phyloP scores from a whole-genome alignment of 2,113 vertebrate species.

The Poecile atricapillus region DNA sequence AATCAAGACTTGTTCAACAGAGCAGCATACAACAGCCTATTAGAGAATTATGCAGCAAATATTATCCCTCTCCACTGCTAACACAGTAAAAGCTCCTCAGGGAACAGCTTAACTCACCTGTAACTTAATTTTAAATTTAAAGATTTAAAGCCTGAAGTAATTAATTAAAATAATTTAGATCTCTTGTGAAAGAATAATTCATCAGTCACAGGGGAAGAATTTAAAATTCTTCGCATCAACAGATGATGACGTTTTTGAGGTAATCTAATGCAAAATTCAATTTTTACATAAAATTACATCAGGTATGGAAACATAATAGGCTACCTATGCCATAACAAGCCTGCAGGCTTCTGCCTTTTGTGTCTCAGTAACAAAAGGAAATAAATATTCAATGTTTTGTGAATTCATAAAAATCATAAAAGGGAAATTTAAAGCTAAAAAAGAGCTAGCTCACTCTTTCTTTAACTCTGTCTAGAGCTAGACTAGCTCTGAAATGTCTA shows the following conservation, averaged over 20 bases:
- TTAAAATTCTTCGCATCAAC: background rate
- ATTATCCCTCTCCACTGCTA: conserved; percentile 8
- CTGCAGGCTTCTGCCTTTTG: background rate
- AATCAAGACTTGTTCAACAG: background rate
- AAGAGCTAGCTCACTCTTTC: background rate
- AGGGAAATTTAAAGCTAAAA: background rate
- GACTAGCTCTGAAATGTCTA: background rate
- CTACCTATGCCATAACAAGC: background rate
- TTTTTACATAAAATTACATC: background rate
- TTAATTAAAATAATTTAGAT: conserved; percentile 50
- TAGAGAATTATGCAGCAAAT: conserved; percentile 25
- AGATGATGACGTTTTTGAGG: background rate
- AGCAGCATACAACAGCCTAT: background rate
- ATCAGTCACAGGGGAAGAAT: conserved; percentile 19
- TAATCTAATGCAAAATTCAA: background rate
- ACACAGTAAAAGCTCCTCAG: conserved; percentile 8
- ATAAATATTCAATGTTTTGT: background rate
- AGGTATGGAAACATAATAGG: background rate
- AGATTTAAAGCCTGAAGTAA: conserved; percentile 25
- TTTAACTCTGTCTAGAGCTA: background rate
- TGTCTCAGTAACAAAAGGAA: background rate
- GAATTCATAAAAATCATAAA: background rate
- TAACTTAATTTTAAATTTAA: conserved; percentile 58
- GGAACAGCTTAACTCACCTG: conserved; percentile 57
- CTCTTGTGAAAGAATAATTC: conserved; percentile 18